Conservation (phyloP, 2,113 vertebrate genomes). For the Dendropsophus ebraccatus region DNA sequence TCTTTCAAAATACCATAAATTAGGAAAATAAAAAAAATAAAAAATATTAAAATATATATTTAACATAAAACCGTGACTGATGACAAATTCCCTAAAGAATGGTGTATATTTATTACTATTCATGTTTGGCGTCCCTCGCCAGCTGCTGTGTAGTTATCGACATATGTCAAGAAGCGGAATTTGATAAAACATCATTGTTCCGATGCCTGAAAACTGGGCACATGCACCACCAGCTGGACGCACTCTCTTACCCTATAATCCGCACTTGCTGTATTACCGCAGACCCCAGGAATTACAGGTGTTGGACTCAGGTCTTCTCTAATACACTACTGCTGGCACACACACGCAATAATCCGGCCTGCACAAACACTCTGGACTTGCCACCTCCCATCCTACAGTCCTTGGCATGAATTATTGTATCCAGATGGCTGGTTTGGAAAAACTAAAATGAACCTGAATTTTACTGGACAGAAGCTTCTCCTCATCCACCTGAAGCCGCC, state of each 20-base stretch:
- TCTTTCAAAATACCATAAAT: too few species aligned
- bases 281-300: slow-evolving; percentile 24
- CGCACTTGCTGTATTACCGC: background rate
- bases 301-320: background rate
- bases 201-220: background rate
- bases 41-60: too few species aligned
- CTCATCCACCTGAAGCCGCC: slow-evolving; percentile 23
- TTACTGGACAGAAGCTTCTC: slow-evolving; percentile 3
- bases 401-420: slow-evolving; percentile 39
- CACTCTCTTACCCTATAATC: background rate
- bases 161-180: background rate
- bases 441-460: slow-evolving; percentile 32
- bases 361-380: slow-evolving; percentile 41
- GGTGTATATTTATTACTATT: background rate
- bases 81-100: background rate
- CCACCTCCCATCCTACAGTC: slow-evolving; percentile 13
- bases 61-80: too few species aligned
- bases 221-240: background rate
- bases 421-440: slow-evolving; percentile 46
- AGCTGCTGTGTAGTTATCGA: background rate
- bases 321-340: slow-evolving; percentile 32
- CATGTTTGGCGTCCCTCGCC: background rate
- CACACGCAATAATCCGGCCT: slow-evolving; percentile 34
- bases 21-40: too few species aligned
- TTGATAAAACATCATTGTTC: background rate